Evolutionary conservation across 2,797 vertebrate genomes (phyloP), one percentile per base, ranked within the genome.

Genomic region (Pygocentrus nattereri): DNA sequence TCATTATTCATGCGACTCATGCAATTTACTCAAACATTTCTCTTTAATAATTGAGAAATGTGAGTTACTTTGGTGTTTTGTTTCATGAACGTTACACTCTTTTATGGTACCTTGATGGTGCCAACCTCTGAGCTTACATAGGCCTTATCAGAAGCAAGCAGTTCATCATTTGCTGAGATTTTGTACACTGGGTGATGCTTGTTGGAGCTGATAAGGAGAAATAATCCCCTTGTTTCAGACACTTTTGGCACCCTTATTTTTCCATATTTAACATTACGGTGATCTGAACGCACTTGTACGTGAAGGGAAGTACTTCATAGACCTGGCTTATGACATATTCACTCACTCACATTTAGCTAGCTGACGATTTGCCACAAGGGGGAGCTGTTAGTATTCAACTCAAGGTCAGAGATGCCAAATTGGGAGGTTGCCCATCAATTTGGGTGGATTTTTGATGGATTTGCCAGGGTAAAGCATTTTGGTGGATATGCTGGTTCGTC

Each of bases 1-100:
- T 44, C 77, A 88, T 84, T 80, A 87, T 83, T 81, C 52, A 88
- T 71, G 18, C 38, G 25, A 23, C 65, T 58, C 41, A 25, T 79
- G 79, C 71, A 54, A 54, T 47, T 50, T 81, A 50, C 47, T 81
- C 50, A 81, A 85, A 54, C 64, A 44, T 41, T 71, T 76, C 79
- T 78, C 68, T 76, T 83, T 27, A 85, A 83, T 82, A 78, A 82
- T 80, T 80, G 38, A 75, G 44, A 65, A 38, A 68, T 54, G 31
- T 64, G 67, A 31, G 25, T 59, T 76, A 64, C 67, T 78, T 62
- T 69, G 76, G 75, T 79, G 44, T 21, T 38, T 64, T 65, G 69
- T 67, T 68, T 44, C 21, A 7, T 52, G 47, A 71, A 52, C 18
- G 7, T 31, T 71, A 30, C 69, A 52, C 18, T 71, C 0, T 4